phyloP scores from a whole-genome alignment of 1,140 invertebrate genomes.

The Panulirus ornatus region DNA sequence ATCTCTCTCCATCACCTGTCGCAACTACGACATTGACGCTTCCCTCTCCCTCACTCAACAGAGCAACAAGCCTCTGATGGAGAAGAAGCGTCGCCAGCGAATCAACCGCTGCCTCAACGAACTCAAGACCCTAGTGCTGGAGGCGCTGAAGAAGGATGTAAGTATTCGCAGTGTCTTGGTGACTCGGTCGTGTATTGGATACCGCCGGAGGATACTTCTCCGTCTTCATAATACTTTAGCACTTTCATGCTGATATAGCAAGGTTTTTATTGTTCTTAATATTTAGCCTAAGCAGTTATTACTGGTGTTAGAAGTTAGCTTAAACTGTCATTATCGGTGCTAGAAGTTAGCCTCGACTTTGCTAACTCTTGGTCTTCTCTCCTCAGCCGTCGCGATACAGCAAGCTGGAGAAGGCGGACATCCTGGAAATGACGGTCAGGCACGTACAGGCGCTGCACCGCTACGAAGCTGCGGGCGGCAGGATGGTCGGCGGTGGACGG shows the following conservation, averaged over 20 bases:
- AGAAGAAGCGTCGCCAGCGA: conserved; percentile 84
- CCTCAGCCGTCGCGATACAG: conserved; percentile 47
- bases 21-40: too few species aligned
- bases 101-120: conserved; percentile 96
- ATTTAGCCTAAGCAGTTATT: neutral
- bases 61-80: conserved; percentile 70
- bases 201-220: too few species aligned
- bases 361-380: neutral
- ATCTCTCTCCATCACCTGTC: too few species aligned
- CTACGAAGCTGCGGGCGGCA: conserved; percentile 24
- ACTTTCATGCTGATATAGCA: too few species aligned
- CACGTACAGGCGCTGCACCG: conserved; percentile 60
- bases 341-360: neutral
- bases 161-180: too few species aligned
- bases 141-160: conserved; percentile 81
- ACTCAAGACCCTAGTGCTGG: conserved; percentile 84
- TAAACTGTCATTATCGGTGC: neutral
- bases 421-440: conserved; percentile 62
- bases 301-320: neutral
- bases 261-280: too few species aligned
- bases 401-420: conserved; percentile 65
- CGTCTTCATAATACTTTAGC: too few species aligned
- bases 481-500: conserved; percentile 18
- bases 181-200: too few species aligned
- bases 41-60: conserved; percentile 11